Base-by-base conservation (phyloP, 2,888 invertebrate genomes). In the Phytoseiulus persimilis region DNA sequence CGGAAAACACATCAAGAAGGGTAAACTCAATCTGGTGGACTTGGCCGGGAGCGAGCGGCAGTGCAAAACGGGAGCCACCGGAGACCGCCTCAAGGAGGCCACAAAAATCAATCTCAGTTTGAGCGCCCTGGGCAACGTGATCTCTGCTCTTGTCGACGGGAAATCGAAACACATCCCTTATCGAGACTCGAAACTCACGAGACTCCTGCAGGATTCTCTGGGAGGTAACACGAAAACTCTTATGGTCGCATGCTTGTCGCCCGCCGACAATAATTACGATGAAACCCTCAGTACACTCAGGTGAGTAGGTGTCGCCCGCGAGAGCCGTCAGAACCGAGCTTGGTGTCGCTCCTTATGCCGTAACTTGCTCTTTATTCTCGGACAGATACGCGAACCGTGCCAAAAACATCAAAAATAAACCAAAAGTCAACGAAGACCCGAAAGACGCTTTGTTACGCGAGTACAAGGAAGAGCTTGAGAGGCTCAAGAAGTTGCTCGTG, bases 221-320 rank as follows among this genome's bases (percentile, higher is more conserved):
- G 96, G 97, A 5, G 97, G 97, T 0, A 97, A 97, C 92, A 96
- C 97, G 0, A 95, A 96, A 92, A 97, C 97, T 0, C 92, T 97
- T 89, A 97, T 97, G 96, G 95, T 96, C 89, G 96, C 96, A 0
- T 96, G 96, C 92, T 93, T 97, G 0, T 96, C 96, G 32, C 96
- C 96, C 0, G 95, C 96, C 0, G 95, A 96, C 92, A 94, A 95
- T 92, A 96, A 96, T 92, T 96, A 96, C 91, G 96, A 96, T 91
- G 96, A 97, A 93, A 96, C 96, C 0, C 93, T 97, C 31, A 96
- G 95, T 31, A 96, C 96, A 0, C 93, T 96, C 31, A 93, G 96
- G 89, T 87, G 18, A 65, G 18, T n/a, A n/a, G n/a, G n/a, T n/a
- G n/a, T n/a, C n/a, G n/a, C n/a, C n/a, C n/a, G n/a, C n/a, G n/a